Evolutionary conservation across 2,888 invertebrate genomes (phyloP).

Genomic region (Cephus spinipes): DNA sequence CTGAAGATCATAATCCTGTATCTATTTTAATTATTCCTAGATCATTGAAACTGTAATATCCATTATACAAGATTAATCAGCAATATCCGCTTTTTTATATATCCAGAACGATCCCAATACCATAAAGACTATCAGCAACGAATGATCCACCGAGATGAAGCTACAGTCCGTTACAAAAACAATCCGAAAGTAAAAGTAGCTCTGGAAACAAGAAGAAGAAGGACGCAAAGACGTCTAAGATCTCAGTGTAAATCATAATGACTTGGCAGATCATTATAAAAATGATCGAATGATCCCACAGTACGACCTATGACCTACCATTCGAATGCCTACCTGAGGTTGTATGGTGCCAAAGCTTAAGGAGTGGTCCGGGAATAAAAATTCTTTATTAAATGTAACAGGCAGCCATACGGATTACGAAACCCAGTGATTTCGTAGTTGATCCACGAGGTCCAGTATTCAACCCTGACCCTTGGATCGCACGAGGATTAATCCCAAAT

Average conservation of each 20-base stretch:
- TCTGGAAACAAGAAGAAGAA: not conserved
- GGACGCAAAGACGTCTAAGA: not conserved
- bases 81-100: not conserved
- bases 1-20: not conserved
- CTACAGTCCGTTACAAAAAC: not conserved
- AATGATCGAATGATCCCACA: constrained; percentile 5
- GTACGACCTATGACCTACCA: not conserved
- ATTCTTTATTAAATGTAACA: constrained; percentile 1
- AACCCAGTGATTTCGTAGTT: not conserved
- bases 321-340: not conserved
- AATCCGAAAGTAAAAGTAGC: not conserved
- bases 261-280: not conserved
- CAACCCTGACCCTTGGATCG: not conserved
- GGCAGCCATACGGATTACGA: not conserved
- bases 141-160: not conserved
- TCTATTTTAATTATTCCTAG: not conserved
- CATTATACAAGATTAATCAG: not conserved
- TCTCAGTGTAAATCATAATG: not conserved
- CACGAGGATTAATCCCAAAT: not conserved
- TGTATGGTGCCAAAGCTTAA: not conserved
- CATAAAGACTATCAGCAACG: not conserved
- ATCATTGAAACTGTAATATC: not conserved
- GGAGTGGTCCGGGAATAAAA: constrained; percentile 1
- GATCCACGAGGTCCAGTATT: not conserved
- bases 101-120: not conserved